Conservation (phyloP, 2,888 invertebrate genomes). For the Hedychridium roseum region DNA sequence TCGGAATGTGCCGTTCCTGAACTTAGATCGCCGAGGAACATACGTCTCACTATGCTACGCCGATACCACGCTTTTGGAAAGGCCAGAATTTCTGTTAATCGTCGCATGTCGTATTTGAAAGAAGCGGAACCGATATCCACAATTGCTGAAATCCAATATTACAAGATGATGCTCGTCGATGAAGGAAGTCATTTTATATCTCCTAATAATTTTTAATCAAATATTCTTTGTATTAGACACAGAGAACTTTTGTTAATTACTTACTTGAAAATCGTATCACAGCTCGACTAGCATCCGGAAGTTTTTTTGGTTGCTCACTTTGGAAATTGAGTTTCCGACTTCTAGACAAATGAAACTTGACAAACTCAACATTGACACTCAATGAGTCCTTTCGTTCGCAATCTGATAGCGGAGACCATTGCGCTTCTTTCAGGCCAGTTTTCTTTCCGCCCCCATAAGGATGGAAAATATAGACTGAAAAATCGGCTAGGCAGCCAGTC, state of each 20-base stretch:
- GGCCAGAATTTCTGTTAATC: constrained; percentile 94
- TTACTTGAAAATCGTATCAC: constrained; percentile 90
- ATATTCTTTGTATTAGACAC: constrained; percentile 6
- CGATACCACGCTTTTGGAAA: constrained; percentile 99
- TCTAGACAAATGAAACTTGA: constrained; percentile 92
- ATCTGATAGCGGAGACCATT: constrained; percentile 87
- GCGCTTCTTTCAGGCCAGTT: constrained; percentile 79
- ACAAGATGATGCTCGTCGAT: constrained; percentile 6
- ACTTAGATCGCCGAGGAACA: constrained; percentile 94
- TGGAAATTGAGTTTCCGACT: constrained; percentile 89
- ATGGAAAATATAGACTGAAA: constrained; percentile 98
- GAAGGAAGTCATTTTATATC: neutral
- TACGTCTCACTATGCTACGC: constrained; percentile 87
- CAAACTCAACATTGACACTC: constrained; percentile 96
- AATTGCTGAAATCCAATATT: constrained; percentile 70
- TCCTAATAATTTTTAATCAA: constrained; percentile 1
- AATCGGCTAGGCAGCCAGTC: constrained; percentile 95
- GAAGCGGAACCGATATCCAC: constrained; percentile 95
- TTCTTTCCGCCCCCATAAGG: constrained; percentile 94
- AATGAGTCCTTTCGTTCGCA: constrained; percentile 94
- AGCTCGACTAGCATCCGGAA: constrained; percentile 79
- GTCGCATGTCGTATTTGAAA: constrained; percentile 98
- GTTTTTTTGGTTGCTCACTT: constrained; percentile 59
- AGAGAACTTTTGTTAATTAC: constrained; percentile 43
- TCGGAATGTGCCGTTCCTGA: constrained; percentile 64